phyloP scores from a whole-genome alignment of 2,888 invertebrate genomes.

The Galerucella nymphaeae region DNA sequence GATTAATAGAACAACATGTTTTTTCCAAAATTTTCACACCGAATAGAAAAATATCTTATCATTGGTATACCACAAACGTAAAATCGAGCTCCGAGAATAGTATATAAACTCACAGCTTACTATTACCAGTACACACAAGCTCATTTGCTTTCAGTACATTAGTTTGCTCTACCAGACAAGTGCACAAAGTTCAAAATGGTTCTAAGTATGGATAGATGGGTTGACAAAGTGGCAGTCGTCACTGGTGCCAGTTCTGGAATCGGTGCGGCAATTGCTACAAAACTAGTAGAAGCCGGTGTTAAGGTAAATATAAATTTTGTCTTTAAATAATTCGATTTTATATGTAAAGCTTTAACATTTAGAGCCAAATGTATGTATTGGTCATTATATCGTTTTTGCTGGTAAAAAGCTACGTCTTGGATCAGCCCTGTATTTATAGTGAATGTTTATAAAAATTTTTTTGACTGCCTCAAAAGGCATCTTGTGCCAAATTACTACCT shows the following conservation, averaged over 20 bases:
- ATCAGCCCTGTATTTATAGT: no score
- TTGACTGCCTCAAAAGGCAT: no score
- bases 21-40: not conserved
- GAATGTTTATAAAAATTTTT: no score
- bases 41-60: not conserved
- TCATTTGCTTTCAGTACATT: not conserved
- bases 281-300: conserved; percentile 66
- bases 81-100: not conserved
- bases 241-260: conserved; percentile 75
- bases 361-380: no score
- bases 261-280: conserved; percentile 66
- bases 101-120: not conserved
- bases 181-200: conserved; percentile 40
- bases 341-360: no score
- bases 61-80: not conserved
- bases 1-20: not conserved
- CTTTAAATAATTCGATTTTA: not conserved
- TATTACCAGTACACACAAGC: not conserved
- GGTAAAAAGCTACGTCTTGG: no score
- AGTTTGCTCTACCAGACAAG: not conserved
- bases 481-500: no score
- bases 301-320: conserved; percentile 60
- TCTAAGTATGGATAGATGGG: conserved; percentile 69
- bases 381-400: no score
- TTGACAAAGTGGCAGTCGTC: conserved; percentile 71